phyloP scores from a whole-genome alignment of 2,113 vertebrate species.

The Scomber japonicus region DNA sequence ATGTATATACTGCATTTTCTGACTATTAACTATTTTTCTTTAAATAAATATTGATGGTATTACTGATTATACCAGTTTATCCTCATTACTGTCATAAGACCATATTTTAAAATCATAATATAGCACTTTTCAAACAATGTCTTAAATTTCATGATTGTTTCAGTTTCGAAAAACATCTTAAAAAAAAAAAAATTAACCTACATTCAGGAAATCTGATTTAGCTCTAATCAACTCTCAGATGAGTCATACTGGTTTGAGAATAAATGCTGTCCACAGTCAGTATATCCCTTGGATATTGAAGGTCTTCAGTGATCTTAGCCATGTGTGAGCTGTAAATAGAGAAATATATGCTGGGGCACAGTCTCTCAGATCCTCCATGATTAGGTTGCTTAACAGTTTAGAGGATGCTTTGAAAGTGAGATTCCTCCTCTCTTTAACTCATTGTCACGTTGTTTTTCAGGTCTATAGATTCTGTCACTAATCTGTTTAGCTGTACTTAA shows the following conservation, averaged over 20 bases:
- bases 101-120: neutral
- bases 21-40: too few relatives aligned
- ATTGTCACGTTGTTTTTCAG: slow-evolving; percentile 89
- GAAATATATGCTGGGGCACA: slow-evolving; percentile 84
- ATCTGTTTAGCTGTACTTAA: slow-evolving; percentile 98
- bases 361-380: slow-evolving; percentile 86
- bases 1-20: too few relatives aligned
- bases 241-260: slow-evolving; percentile 24
- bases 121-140: too few relatives aligned
- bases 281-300: slow-evolving; percentile 24
- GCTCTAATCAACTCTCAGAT: too few relatives aligned
- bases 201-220: neutral
- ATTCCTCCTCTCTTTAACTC: slow-evolving; percentile 87
- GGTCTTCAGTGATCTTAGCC: slow-evolving; percentile 58
- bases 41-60: too few relatives aligned
- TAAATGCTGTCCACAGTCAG: slow-evolving; percentile 47
- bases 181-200: neutral
- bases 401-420: slow-evolving; percentile 89
- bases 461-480: slow-evolving; percentile 89
- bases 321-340: slow-evolving; percentile 81
- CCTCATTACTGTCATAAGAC: neutral
- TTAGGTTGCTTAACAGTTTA: slow-evolving; percentile 90
- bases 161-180: neutral
- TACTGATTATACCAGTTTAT: neutral
- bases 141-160: too few relatives aligned